phyloP scores from a whole-genome alignment of 2,888 invertebrate genomes.

The Drosophila siamana region DNA sequence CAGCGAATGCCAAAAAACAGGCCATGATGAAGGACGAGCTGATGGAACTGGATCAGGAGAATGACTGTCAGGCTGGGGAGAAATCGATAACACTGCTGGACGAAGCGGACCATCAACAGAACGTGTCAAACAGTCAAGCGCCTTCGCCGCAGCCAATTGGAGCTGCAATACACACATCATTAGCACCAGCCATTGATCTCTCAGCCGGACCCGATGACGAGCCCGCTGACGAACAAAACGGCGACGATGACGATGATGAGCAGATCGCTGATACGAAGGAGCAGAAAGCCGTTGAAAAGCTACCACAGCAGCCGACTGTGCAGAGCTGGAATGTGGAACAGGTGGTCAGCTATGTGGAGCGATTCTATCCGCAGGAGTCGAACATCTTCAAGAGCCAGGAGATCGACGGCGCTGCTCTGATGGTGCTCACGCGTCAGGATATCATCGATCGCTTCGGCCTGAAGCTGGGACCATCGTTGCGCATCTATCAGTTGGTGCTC shows the following conservation, averaged over 20 bases:
- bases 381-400: slow-evolving; percentile 94
- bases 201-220: neutral
- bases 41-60: neutral
- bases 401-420: slow-evolving; percentile 95
- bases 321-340: slow-evolving; percentile 91
- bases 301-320: slow-evolving; percentile 38
- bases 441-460: slow-evolving; percentile 93
- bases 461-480: slow-evolving; percentile 94
- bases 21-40: neutral
- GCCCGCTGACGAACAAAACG: neutral
- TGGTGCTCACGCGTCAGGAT: slow-evolving; percentile 93
- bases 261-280: neutral
- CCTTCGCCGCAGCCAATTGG: neutral
- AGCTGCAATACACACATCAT: neutral
- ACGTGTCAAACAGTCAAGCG: slow-evolving; percentile 2
- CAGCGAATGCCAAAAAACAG: neutral
- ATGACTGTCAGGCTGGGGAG: neutral
- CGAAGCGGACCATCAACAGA: too few species aligned
- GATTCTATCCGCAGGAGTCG: slow-evolving; percentile 92
- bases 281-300: neutral
- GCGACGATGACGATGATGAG: neutral
- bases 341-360: slow-evolving; percentile 92
- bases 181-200: neutral
- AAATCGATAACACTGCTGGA: neutral
- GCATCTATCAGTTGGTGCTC: slow-evolving; percentile 91